These are phyloP conservation scores for Sarcophaga rosellei DNA, from an alignment of 2,888 invertebrate genomes.

Conservation along the genomic window DNA sequence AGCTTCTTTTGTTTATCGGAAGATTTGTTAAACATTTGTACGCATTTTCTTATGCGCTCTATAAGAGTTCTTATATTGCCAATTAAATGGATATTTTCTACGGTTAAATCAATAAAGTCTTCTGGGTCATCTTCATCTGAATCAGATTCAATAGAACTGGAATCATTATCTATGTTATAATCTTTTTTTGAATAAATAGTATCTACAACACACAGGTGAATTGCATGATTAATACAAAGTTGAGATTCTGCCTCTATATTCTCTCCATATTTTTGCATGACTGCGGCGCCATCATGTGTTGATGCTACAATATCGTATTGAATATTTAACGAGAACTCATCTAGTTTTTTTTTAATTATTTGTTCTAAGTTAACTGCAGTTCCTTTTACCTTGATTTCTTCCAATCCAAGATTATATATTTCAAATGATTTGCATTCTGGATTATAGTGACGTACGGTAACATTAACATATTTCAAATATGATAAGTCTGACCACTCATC, in stretches of 20 bases:
- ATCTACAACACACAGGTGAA: conserved; percentile 1
- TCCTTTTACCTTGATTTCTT: conserved; percentile 14
- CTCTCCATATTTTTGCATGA: conserved; percentile 36
- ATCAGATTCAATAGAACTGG: too few relatives aligned
- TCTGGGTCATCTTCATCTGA: too few relatives aligned
- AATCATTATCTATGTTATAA: too few relatives aligned
- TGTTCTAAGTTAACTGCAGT: neutral
- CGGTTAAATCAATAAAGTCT: too few relatives aligned
- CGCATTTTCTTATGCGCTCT: too few relatives aligned
- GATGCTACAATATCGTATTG: conserved; percentile 19
- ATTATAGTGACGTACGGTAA: conserved; percentile 8
- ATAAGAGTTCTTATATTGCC: too few relatives aligned
- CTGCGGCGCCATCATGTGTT: conserved; percentile 27
- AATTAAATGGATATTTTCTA: too few relatives aligned
- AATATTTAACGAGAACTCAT: conserved; percentile 8
- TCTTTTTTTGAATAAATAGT: too few relatives aligned
- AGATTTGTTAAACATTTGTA: too few relatives aligned
- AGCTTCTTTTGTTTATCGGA: too few relatives aligned
- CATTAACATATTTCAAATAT: conserved; percentile 17
- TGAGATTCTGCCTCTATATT: conserved; percentile 8
- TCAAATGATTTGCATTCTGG: neutral
- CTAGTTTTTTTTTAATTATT: too few relatives aligned
- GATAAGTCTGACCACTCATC: conserved; percentile 23
- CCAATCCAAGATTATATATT: conserved; percentile 7
- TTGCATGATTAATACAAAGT: conserved; percentile 22